Evolutionary conservation across 2,113 vertebrate species (phyloP).

Genomic region (Larimichthys polyactis): DNA sequence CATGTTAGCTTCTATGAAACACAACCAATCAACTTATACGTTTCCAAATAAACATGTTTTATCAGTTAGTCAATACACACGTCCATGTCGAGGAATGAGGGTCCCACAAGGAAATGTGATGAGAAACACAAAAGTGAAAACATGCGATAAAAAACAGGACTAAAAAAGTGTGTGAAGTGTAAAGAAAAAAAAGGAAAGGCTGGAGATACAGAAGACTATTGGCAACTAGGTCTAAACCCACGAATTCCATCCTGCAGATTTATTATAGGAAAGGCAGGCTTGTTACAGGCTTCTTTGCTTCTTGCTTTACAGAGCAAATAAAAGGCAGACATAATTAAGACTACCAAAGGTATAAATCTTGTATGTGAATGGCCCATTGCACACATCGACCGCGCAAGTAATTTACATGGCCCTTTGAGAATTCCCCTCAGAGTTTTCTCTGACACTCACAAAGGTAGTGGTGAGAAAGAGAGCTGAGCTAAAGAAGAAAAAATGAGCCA

Average conservation of each 20-base stretch:
- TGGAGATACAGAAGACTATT: conserved; percentile 34
- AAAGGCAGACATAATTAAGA: conserved; percentile 83
- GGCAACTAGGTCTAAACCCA: conserved; percentile 51
- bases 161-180: neutral
- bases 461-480: conserved; percentile 15
- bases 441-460: conserved; percentile 61
- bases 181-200: conserved; percentile 10
- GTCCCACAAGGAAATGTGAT: neutral
- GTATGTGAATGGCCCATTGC: conserved; percentile 80
- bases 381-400: conserved; percentile 77
- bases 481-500: neutral
- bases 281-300: conserved; percentile 74
- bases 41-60: conserved; percentile 33
- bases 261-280: conserved; percentile 65
- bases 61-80: conserved; percentile 39
- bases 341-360: conserved; percentile 80
- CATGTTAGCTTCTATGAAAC: conserved; percentile 28
- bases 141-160: neutral
- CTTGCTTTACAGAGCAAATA: conserved; percentile 83
- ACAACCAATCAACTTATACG: conserved; percentile 25
- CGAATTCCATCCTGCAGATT: conserved; percentile 64
- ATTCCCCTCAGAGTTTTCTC: conserved; percentile 65
- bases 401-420: conserved; percentile 81
- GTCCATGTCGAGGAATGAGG: neutral
- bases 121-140: neutral